phyloP scores from a whole-genome alignment of 2,888 invertebrate genomes.

The Sericinus montela region DNA sequence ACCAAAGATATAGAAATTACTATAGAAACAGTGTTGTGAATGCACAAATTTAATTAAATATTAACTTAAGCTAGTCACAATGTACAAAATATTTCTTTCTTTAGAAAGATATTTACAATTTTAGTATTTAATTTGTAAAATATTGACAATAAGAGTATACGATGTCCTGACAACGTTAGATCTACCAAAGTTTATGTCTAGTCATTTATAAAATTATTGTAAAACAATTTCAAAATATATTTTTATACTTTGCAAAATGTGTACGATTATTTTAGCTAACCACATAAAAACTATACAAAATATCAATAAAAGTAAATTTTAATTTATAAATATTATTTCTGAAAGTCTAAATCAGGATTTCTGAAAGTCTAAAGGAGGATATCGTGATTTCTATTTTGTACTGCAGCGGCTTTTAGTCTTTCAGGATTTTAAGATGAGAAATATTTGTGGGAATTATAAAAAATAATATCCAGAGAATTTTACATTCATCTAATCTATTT shows the following conservation, averaged over 20 bases:
- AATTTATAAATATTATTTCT: too few relatives aligned
- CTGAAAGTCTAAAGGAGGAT: too few relatives aligned
- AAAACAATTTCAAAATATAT: constrained; percentile 25
- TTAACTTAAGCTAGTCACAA: constrained; percentile 36
- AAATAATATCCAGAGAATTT: too few relatives aligned
- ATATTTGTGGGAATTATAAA: too few relatives aligned
- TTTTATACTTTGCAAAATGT: constrained; percentile 37
- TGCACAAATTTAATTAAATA: constrained; percentile 53
- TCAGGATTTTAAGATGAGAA: too few relatives aligned
- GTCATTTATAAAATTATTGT: constrained; percentile 43
- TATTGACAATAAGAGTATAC: constrained; percentile 15
- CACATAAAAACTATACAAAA: too few relatives aligned
- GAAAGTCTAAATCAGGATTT: too few relatives aligned
- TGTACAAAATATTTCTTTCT: constrained; percentile 27
- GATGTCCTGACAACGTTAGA: constrained; percentile 13
- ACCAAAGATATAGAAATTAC: constrained; percentile 64
- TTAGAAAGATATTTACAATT: constrained; percentile 17
- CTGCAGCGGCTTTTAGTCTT: too few relatives aligned
- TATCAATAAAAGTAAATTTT: too few relatives aligned
- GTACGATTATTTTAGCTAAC: constrained; percentile 19
- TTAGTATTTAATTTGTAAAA: constrained; percentile 11
- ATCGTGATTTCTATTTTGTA: too few relatives aligned
- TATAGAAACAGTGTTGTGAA: constrained; percentile 62
- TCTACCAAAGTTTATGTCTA: constrained; percentile 56
- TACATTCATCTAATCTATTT: too few relatives aligned